Evolutionary conservation across 1,140 invertebrate genomes (phyloP).

Genomic region (Halictus rubicundus): DNA sequence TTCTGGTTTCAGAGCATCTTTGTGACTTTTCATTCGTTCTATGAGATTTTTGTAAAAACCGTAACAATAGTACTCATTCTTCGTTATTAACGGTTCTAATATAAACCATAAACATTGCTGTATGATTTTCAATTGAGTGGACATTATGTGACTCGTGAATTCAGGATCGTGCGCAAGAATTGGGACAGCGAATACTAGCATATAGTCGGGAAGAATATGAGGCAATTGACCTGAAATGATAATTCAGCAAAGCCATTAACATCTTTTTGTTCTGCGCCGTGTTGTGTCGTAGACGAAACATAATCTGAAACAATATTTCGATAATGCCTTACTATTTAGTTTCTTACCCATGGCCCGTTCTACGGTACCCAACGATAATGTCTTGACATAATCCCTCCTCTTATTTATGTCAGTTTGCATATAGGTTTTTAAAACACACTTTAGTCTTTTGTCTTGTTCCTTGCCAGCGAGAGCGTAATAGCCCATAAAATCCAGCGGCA

Average conservation of each 20-base stretch:
- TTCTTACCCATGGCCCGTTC: conserved; percentile 79
- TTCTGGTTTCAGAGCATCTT: conserved; percentile 91
- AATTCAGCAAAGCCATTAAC: conserved; percentile 24
- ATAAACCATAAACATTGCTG: conserved; percentile 96
- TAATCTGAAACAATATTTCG: conserved; percentile 16
- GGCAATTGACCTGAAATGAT: conserved; percentile 83
- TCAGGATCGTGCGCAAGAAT: conserved; percentile 94
- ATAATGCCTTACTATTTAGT: conserved; percentile 55
- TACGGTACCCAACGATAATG: conserved; percentile 83
- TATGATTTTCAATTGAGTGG: conserved; percentile 87
- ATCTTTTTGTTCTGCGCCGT: background rate
- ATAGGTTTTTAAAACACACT: conserved; percentile 86
- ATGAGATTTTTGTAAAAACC: conserved; percentile 97
- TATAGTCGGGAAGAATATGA: conserved; percentile 97
- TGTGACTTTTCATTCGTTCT: conserved; percentile 95
- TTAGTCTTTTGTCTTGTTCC: conserved; percentile 90
- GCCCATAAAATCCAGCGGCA: conserved; percentile 98
- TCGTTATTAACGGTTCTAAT: conserved; percentile 94
- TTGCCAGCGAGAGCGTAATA: conserved; percentile 94
- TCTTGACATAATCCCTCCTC: conserved; percentile 94
- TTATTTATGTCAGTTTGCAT: conserved; percentile 93
- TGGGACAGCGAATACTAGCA: conserved; percentile 96
- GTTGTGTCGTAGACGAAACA: conserved; percentile 13
- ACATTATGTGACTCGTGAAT: conserved; percentile 88
- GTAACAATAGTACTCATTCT: conserved; percentile 96